Evolutionary conservation across 2,113 vertebrate species (phyloP).

Genomic region (Myotis brandtii): DNA sequence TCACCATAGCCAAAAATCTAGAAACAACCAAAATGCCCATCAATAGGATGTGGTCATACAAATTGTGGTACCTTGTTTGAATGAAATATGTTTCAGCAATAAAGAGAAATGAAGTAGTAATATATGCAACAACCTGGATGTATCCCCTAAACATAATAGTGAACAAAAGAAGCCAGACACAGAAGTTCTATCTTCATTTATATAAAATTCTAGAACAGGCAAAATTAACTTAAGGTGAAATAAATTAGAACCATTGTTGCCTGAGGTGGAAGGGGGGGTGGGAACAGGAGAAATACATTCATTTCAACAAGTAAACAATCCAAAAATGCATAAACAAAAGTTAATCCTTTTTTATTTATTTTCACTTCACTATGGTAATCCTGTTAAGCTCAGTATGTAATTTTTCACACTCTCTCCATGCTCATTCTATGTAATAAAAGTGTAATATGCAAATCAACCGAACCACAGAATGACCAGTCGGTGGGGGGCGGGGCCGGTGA

Average conservation of each 20-base stretch:
- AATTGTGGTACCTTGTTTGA: background rate
- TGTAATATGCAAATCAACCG: too few species aligned
- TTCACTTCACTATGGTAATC: background rate
- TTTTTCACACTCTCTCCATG: background rate
- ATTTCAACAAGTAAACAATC: background rate
- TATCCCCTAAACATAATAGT: background rate
- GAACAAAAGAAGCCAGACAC: background rate
- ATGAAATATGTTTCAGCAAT: background rate
- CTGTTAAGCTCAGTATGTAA: background rate
- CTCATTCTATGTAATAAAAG: background rate
- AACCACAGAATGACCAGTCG: too few species aligned
- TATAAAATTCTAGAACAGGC: conserved; percentile 21
- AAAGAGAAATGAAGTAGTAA: background rate
- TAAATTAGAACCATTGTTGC: background rate
- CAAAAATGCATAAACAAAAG: background rate
- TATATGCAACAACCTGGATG: background rate
- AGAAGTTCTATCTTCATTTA: conserved; percentile 10
- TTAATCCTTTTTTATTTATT: background rate
- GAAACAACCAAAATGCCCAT: background rate
- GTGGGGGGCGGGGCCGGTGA: too few species aligned
- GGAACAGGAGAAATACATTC: background rate
- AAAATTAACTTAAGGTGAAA: conserved; percentile 20
- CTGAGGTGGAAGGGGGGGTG: background rate
- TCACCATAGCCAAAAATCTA: background rate
- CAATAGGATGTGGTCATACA: background rate